These are phyloP conservation scores for Sebastes matsubarae DNA, from an alignment of 2,797 vertebrate genomes.

Conservation along the genomic window DNA sequence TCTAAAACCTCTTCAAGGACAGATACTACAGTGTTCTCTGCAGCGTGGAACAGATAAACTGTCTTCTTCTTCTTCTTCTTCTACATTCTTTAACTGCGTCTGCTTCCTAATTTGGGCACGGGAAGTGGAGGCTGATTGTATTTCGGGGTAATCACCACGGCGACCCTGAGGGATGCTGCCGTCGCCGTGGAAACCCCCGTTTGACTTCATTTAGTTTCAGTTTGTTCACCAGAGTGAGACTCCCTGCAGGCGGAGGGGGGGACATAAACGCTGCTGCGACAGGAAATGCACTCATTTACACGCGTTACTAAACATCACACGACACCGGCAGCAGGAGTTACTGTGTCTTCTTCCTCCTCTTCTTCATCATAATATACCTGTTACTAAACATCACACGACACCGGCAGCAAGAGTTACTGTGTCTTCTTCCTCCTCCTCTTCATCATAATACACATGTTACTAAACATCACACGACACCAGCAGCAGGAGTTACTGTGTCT, in stretches of 20 bases:
- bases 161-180: constrained; percentile 48
- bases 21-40: too few species aligned
- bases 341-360: too few species aligned
- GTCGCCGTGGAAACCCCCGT: constrained; percentile 49
- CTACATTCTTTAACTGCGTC: constrained; percentile 57
- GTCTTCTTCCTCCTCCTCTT: too few species aligned
- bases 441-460: too few species aligned
- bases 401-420: too few species aligned
- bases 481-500: too few species aligned
- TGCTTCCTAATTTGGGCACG: constrained; percentile 64
- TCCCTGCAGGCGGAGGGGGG: not conserved
- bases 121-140: constrained; percentile 67
- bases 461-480: too few species aligned
- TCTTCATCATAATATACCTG: too few species aligned
- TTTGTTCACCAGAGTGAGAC: not conserved
- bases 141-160: constrained; percentile 64
- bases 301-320: not conserved
- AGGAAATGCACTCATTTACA: not conserved
- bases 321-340: too few species aligned
- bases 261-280: not conserved
- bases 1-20: too few species aligned
- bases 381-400: too few species aligned
- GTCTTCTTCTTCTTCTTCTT: constrained; percentile 11
- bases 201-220: not conserved
- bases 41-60: too few species aligned